Conservation (phyloP, 2,888 invertebrate genomes). For the Eupithecia abbreviata region DNA sequence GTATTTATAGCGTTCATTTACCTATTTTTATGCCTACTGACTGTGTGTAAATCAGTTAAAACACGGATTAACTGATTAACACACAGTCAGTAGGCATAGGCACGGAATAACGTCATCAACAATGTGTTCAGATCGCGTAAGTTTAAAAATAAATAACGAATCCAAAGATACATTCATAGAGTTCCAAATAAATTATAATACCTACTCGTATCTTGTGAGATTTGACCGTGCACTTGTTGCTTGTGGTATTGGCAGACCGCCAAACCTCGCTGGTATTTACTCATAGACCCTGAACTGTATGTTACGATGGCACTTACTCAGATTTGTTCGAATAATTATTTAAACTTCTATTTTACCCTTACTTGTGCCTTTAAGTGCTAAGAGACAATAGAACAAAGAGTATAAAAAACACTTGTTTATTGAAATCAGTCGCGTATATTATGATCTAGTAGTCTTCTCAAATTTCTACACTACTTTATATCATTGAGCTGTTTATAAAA, state of each 20-base stretch:
- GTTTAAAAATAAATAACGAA: background rate
- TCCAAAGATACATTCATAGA: background rate
- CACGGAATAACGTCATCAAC: no score
- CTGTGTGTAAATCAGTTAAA: no score
- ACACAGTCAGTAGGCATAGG: no score
- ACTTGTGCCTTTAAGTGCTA: background rate
- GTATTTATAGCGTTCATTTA: no score
- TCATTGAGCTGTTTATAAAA: slow-evolving; percentile 69
- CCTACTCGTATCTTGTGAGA: slow-evolving; percentile 38
- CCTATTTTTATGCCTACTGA: no score
- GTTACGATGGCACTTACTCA: slow-evolving; percentile 26
- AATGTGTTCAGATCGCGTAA: no score
- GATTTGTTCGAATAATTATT: slow-evolving; percentile 13
- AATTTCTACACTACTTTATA: slow-evolving; percentile 3
- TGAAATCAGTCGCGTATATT: background rate
- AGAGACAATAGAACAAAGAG: background rate
- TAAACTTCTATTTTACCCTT: background rate
- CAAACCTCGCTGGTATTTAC: slow-evolving; percentile 44
- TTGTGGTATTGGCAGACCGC: slow-evolving; percentile 46
- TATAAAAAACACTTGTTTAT: background rate
- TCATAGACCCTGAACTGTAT: slow-evolving; percentile 33
- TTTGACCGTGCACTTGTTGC: slow-evolving; percentile 57
- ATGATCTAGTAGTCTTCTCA: slow-evolving; percentile 1
- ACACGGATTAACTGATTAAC: no score
- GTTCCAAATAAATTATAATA: background rate